Evolutionary conservation across 1,140 invertebrate species (phyloP), one percentile per base, ranked within the genome.

Genomic region (Pseudachorutes palmiensis): DNA sequence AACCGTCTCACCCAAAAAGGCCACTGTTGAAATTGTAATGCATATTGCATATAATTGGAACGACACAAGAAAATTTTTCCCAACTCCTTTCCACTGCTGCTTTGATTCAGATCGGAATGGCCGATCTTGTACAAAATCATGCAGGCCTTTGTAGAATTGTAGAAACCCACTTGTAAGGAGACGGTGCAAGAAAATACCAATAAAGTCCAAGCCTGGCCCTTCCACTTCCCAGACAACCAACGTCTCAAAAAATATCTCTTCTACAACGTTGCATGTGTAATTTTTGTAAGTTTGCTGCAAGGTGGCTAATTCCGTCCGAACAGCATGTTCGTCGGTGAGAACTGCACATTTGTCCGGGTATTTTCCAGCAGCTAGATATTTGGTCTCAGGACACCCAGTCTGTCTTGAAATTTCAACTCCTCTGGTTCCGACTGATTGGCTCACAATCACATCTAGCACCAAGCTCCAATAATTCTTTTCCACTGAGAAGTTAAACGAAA

Each of bases 11-110:
- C n/a, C n/a, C n/a, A n/a, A n/a, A n/a, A n/a, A n/a, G n/a, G n/a
- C n/a, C n/a, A n/a, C n/a, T n/a, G n/a, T n/a, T n/a, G n/a, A n/a
- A n/a, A n/a, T n/a, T n/a, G n/a, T n/a, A 24, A 55, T 12, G 51
- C 51, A 55, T 16, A 55, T 19, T 14, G 51, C 22, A 30, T 60
- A 60, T 5, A 60, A 3, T 31, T 55, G 51, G 24, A 60, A 60
- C 9, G 30, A 3, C 24, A 60, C 58, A 29, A 60, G 30, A 60
- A 60, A 16, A 22, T 55, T 55, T 55, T 9, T 26, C 24, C 24
- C 51, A 55, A 24, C 9, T 5, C 12, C 24, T 24, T 24, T 5
- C 5, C 5, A 5, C 24, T 19, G 3, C 12, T 12, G 12, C 24
- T 9, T 12, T 24, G 51, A 5, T 26, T 55, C 24, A 9, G 3